Percentiles rank a stretch among this genome's conserved stretches.
Evolutionary conservation across 2,888 invertebrate species (phyloP).

Genomic region (Tigriopus californicus): DNA sequence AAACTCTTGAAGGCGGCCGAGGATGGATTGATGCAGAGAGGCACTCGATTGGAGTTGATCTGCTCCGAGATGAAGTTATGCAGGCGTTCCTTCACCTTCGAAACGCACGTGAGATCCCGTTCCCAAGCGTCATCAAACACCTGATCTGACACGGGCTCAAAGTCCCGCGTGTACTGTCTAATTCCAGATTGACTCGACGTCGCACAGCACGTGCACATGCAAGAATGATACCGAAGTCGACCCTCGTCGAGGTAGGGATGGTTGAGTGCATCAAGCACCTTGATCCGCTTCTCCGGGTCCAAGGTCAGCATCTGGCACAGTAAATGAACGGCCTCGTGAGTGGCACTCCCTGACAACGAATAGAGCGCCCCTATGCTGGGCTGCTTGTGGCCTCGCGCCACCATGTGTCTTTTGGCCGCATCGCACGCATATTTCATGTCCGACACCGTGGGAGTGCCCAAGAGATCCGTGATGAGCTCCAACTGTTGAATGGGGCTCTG

Average conservation of each 20-base stretch:
- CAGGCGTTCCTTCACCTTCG: conserved; percentile 95
- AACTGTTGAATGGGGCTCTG: conserved; percentile 38
- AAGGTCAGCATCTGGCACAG: conserved; percentile 93
- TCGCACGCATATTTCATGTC: conserved; percentile 97
- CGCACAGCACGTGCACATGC: conserved; percentile 80
- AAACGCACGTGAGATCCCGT: conserved; percentile 73
- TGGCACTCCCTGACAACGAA: conserved; percentile 76
- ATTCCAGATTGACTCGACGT: conserved; percentile 39
- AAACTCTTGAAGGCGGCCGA: conserved; percentile 99
- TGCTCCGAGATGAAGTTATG: conserved; percentile 97
- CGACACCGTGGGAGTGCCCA: conserved; percentile 84
- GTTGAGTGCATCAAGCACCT: conserved; percentile 79
- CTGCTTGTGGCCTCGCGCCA: conserved; percentile 66
- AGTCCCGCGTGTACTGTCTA: conserved; percentile 73
- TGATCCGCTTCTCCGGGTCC: conserved; percentile 88
- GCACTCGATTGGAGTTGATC: conserved; percentile 81
- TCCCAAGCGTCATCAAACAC: conserved; percentile 94
- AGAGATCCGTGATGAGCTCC: conserved; percentile 88
- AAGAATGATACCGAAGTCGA: conserved; percentile 92
- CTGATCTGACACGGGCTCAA: conserved; percentile 74
- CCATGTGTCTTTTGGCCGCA: conserved; percentile 77
- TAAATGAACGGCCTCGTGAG: conserved; percentile 93
- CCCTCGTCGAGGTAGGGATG: conserved; percentile 98
- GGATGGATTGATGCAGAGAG: conserved; percentile 98
- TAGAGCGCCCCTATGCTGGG: conserved; percentile 75